Percentiles rank a stretch among this genome's conserved stretches.
Conservation (phyloP, 1,140 invertebrate species). For the Nilaparvata lugens region DNA sequence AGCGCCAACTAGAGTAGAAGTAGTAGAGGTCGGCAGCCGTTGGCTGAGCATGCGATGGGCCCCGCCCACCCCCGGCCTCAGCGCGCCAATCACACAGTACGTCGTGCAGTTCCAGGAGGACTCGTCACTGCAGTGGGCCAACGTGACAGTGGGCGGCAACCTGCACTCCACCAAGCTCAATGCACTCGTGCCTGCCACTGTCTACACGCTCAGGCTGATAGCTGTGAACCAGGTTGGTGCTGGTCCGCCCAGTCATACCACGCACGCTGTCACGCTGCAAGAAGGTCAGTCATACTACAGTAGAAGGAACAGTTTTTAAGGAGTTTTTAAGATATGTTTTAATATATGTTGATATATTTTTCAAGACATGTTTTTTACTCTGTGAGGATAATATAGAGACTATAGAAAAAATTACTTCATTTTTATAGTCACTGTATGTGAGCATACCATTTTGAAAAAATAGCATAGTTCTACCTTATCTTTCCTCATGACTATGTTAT, state of each 20-base stretch:
- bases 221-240: slow-evolving; percentile 75
- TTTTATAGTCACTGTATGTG: too few relatives aligned
- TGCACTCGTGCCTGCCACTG: slow-evolving; percentile 61
- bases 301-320: too few relatives aligned
- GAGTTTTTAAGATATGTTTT: too few relatives aligned
- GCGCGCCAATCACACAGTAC: slow-evolving; percentile 35
- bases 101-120: slow-evolving; percentile 32
- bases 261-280: slow-evolving; percentile 73
- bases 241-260: slow-evolving; percentile 63
- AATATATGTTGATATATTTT: too few relatives aligned
- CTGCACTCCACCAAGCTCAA: slow-evolving; percentile 38
- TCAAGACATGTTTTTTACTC: too few relatives aligned
- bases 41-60: slow-evolving; percentile 43
- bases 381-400: too few relatives aligned
- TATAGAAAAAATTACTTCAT: too few relatives aligned
- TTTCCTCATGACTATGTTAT: too few relatives aligned
- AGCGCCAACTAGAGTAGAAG: slow-evolving; percentile 25
- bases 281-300: slow-evolving; percentile 58
- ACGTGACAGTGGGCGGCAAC: slow-evolving; percentile 30
- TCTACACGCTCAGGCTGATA: slow-evolving; percentile 68
- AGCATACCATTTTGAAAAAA: too few relatives aligned
- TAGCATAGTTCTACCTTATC: too few relatives aligned
- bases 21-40: slow-evolving; percentile 35
- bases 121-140: slow-evolving; percentile 22
- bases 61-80: slow-evolving; percentile 53